Percentiles rank a stretch among this genome's conserved stretches.
These are phyloP conservation scores for Anoncus sp. DNA, from an alignment of 2,888 invertebrate genomes.

Conservation along the genomic window DNA sequence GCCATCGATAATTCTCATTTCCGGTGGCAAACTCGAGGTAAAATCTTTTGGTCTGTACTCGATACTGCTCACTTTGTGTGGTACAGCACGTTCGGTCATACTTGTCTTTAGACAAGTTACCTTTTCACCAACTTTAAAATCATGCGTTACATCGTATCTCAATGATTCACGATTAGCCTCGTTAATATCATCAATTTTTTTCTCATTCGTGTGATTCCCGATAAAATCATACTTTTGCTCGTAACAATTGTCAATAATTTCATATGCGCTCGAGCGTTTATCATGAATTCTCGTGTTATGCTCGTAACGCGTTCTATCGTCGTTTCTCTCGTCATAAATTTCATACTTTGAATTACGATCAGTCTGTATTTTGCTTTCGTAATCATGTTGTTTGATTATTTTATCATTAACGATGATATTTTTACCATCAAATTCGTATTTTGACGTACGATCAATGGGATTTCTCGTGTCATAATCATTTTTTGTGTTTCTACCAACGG, in stretches of 20 bases:
- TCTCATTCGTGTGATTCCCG: constrained; percentile 45
- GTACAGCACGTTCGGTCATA: constrained; percentile 82
- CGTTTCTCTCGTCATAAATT: constrained; percentile 72
- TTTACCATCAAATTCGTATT: constrained; percentile 57
- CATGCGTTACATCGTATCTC: constrained; percentile 79
- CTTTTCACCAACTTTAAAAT: constrained; percentile 83
- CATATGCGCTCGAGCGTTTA: constrained; percentile 73
- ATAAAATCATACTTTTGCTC: constrained; percentile 73
- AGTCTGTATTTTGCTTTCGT: constrained; percentile 62
- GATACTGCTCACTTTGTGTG: constrained; percentile 83
- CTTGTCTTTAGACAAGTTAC: constrained; percentile 82
- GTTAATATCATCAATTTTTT: constrained; percentile 64
- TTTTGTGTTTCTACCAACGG: constrained; percentile 40
- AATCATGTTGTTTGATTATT: constrained; percentile 47
- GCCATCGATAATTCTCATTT: constrained; percentile 82
- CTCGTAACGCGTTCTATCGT: constrained; percentile 67
- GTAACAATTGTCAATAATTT: constrained; percentile 75
- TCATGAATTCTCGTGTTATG: constrained; percentile 64
- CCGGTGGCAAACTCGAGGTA: constrained; percentile 81
- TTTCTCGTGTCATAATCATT: constrained; percentile 54
- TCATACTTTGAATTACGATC: constrained; percentile 76
- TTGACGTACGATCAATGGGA: constrained; percentile 44
- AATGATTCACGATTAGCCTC: constrained; percentile 72
- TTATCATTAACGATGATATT: constrained; percentile 43
- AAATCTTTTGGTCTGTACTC: constrained; percentile 83